Evolutionary conservation across 2,113 vertebrate species (phyloP), one percentile per base, ranked within the genome.

Genomic region (Brachionichthys hirsutus): DNA sequence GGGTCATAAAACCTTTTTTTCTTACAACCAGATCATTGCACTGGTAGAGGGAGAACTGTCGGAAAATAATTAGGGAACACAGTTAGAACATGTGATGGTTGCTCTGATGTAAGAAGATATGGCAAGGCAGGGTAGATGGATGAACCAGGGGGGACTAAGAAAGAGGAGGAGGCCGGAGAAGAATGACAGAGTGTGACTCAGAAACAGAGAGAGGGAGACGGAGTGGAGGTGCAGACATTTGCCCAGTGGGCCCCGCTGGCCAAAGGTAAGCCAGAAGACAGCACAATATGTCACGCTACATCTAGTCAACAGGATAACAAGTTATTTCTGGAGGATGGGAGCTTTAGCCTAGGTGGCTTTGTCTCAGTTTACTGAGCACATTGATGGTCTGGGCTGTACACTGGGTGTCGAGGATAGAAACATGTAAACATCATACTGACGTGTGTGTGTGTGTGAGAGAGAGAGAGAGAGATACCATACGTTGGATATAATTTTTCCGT

Each of bases 271-370:
- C 54, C 72, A 62, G 61, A 61, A 75, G 64, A 84, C 66, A 66
- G 62, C 71, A 43, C 56, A 54, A 57, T 73, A 63, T 87, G 85
- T 89, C 86, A 82, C 54, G 76, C 70, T 56, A 40, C 58, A 75
- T 87, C 81, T 47, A 22, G 65, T 85, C 85, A 70, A 35, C 61
- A 52, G 35, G 55, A 55, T 43, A 36, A 54, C 60, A 52, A 67
- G 67, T 68, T 73, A 70, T 78, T 80, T 82, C 70, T 69, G 43
- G 62, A 68, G 24, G 66, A 78, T 22, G 40, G 35, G 20, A 62
- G 62, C 19, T 53, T 44, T 61, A 51, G 6, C 48, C 40, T 15
- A 18, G 17, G 43, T 36, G 20, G 15, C 45, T 45, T 42, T 4
- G 18, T 13, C 22, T 43, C 19, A 42, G 40, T 61, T 49, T 22